Percentiles rank a stretch among this genome's conserved stretches.
Evolutionary conservation across 2,888 invertebrate genomes (phyloP).

Genomic region (Drosophila lacicola): DNA sequence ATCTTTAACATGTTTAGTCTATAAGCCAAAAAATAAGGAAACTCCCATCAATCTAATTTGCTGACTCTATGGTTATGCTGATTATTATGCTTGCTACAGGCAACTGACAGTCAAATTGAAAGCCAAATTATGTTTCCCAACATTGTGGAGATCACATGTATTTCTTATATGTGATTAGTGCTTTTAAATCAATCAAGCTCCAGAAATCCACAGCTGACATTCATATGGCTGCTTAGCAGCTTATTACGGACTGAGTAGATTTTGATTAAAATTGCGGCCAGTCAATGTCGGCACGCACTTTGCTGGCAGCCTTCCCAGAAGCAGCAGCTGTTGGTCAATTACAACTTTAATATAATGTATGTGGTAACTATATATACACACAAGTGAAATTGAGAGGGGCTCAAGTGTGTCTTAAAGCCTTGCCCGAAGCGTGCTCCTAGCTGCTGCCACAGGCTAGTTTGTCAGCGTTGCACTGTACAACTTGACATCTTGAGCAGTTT

Average conservation of each 20-base stretch:
- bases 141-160: neutral
- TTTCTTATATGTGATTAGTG: neutral
- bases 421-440: too few species aligned
- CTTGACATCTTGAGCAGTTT: too few species aligned
- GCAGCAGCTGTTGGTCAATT: constrained; percentile 17
- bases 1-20: too few species aligned
- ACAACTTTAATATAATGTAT: constrained; percentile 9
- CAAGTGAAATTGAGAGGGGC: constrained; percentile 18
- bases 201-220: constrained; percentile 1
- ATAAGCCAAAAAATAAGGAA: neutral
- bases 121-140: neutral
- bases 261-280: constrained; percentile 27
- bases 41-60: neutral
- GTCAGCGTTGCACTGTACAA: neutral
- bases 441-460: neutral
- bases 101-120: neutral
- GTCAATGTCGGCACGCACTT: constrained; percentile 1
- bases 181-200: constrained; percentile 1
- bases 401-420: neutral
- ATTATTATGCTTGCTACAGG: neutral
- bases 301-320: neutral
- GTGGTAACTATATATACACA: constrained; percentile 1
- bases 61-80: neutral
- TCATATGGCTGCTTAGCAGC: neutral
- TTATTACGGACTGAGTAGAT: constrained; percentile 10